Base-by-base conservation (phyloP, 2,113 vertebrate genomes). In the Cyprinodon brontotheroides region DNA sequence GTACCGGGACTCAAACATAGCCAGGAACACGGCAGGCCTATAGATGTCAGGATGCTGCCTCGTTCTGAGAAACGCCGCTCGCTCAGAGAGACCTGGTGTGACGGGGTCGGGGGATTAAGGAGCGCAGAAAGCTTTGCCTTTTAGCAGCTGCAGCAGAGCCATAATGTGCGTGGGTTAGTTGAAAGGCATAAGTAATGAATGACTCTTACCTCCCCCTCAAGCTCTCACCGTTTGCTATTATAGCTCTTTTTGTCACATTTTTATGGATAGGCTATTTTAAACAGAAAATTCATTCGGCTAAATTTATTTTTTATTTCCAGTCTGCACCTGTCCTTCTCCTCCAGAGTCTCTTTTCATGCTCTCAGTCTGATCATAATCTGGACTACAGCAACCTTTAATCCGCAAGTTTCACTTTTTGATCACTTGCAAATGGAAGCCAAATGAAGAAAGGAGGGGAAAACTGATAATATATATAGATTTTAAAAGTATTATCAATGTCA, bases 81-180 rank as follows among this genome's bases (percentile, higher is more conserved):
- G 70, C 68, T 65, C 36, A 29, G 9, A 36, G 73, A 61, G 70
- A 83, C 67, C 41, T 6, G n/a, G 71, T 68, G 53, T 72, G 37
- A 29, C 13, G 69, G 74, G 74, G 64, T 63, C 65, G 62, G 20
- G 4, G 69, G 79, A 82, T 84, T 75, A 78, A 78, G 40, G 63
- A 68, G 70, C 5, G 50, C 61, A 64, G 64, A 79, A 50, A 72
- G 77, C 74, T 72, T 65, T 74, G 63, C 75, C 74, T 17, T 79
- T 79, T 43, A 63, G 64, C 63, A 75, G 65, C 80, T 70, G n/a
- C 63, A 63, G 65, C 48, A 80, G 64, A 80, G 66, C 60, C 50
- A 11, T 22, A 29, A 38, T 78, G 72, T 77, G 53, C 3, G 36
- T 72, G 53, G 65, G 77, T 29, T 72, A 59, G 1, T 62, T 80